A percentile compares a stretch with the other conserved stretches of the same genome.
Conservation (phyloP, 2,888 invertebrate genomes). For the Zhuqinia jingwanae region DNA sequence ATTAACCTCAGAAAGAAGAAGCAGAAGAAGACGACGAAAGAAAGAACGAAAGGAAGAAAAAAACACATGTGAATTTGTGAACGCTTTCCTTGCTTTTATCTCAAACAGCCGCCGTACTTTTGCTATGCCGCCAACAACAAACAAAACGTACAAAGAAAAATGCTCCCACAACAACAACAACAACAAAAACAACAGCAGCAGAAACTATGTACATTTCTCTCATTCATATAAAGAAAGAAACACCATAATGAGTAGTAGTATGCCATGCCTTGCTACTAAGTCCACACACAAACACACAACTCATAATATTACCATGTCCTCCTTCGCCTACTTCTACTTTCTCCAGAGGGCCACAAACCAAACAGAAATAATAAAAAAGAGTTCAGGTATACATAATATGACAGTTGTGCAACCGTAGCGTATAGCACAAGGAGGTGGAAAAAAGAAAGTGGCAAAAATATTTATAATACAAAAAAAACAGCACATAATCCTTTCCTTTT, state of each 20-base stretch:
- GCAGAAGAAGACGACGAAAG: not conserved
- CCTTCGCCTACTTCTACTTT: constrained; percentile 41
- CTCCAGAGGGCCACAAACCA: not conserved
- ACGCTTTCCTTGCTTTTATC: constrained; percentile 30
- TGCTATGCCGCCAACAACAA: not conserved
- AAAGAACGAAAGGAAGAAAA: constrained; percentile 12
- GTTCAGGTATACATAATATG: not conserved
- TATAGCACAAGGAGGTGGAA: not conserved
- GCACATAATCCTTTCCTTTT: constrained; percentile 37
- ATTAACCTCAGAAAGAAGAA: not conserved
- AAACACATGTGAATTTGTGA: not conserved
- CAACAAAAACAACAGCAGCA: not conserved
- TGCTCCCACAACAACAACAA: not conserved
- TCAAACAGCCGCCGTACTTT: not conserved
- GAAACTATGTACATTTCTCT: not conserved
- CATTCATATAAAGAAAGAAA: not conserved
- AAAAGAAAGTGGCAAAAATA: constrained; percentile 36
- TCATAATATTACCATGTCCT: constrained; percentile 12
- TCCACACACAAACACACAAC: constrained; percentile 1
- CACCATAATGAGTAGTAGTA: not conserved
- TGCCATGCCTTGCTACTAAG: constrained; percentile 14
- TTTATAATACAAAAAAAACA: constrained; percentile 3
- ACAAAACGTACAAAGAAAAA: constrained; percentile 22
- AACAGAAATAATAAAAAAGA: not conserved
- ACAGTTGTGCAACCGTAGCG: not conserved